Evolutionary conservation across 1,140 invertebrate species (phyloP), one percentile per base, ranked within the genome.

Genomic region (Drosophila arawakana): DNA sequence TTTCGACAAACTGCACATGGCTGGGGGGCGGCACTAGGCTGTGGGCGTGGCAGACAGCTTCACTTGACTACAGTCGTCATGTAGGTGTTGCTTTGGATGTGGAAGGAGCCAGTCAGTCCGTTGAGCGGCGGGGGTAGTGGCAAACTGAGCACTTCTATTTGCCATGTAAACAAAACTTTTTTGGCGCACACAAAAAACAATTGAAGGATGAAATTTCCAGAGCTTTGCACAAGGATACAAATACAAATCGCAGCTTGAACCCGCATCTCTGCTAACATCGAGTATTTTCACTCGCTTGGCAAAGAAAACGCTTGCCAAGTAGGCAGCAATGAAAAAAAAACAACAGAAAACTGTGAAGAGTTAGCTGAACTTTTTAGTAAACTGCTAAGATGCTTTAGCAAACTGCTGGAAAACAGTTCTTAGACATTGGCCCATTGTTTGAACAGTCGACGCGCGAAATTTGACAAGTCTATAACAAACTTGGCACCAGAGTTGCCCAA

Each of bases 141-240:
- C 37, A 37, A 30, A 15, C 61, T 41, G 30, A 73, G 68, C 58
- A 52, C 68, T 68, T 52, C 68, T 88, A 84, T 89, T 89, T 89
- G 80, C 65, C 74, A 57, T 70, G 80, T 91, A 91, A 91, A 91
- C 88, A 91, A 81, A 91, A 81, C 73, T 84, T 89, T 30, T 81
- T 78, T 77, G 78, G 88, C 88, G 84, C 84, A 73, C 6, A 60
- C 3, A 81, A 83, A 68, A 88, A 83, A 73, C 78, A 91, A 91
- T 79, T 91, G 78, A 52, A 91, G 85, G 57, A 77, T 81, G 69
- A 81, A 88, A 88, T 70, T 79, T 30, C 25, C 71, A 63, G 65
- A 71, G 76, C 62, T 50, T 62, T 55, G 35, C 62, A 67, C 39
- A 34, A 57, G 43, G 49, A 71, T 35, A 63, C 47, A 60, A 43